phyloP scores from a whole-genome alignment of 2,888 invertebrate species.

The Leptura quadrifasciata region DNA sequence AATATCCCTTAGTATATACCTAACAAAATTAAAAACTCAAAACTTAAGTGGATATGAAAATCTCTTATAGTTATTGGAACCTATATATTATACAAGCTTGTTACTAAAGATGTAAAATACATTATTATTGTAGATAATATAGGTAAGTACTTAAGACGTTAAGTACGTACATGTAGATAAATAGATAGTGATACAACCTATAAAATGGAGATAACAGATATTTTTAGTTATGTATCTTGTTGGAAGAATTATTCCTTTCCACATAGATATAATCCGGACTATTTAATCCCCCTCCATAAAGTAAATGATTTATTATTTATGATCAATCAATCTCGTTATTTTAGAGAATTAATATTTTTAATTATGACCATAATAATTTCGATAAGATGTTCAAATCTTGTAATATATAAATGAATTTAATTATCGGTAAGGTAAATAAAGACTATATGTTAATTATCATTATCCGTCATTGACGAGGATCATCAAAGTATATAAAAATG shows the following conservation, averaged over 20 bases:
- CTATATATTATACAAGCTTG: background rate
- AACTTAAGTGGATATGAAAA: background rate
- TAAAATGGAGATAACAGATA: constrained; percentile 25
- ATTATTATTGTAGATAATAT: constrained; percentile 2
- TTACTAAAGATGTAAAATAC: constrained; percentile 16
- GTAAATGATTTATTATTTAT: background rate
- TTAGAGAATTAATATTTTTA: background rate
- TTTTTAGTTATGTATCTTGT: constrained; percentile 23
- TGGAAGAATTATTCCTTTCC: background rate
- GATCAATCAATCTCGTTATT: background rate
- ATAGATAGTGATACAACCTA: constrained; percentile 3
- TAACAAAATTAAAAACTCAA: background rate
- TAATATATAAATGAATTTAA: background rate
- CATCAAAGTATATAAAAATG: no score
- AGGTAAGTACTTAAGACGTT: constrained; percentile 20
- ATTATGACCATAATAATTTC: background rate
- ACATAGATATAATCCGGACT: constrained; percentile 24
- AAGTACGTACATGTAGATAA: constrained; percentile 16
- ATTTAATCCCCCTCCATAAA: background rate
- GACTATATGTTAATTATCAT: no score
- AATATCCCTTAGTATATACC: background rate
- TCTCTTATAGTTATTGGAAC: background rate
- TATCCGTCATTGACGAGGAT: no score
- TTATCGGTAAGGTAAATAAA: background rate
- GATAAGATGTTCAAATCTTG: background rate